A percentile compares a stretch with the other conserved stretches of the same genome.
These are phyloP conservation scores for Hydractinia echinata DNA, from an alignment of 30 jellyfish, hydroid and myxozoan species.

Conservation along the genomic window DNA sequence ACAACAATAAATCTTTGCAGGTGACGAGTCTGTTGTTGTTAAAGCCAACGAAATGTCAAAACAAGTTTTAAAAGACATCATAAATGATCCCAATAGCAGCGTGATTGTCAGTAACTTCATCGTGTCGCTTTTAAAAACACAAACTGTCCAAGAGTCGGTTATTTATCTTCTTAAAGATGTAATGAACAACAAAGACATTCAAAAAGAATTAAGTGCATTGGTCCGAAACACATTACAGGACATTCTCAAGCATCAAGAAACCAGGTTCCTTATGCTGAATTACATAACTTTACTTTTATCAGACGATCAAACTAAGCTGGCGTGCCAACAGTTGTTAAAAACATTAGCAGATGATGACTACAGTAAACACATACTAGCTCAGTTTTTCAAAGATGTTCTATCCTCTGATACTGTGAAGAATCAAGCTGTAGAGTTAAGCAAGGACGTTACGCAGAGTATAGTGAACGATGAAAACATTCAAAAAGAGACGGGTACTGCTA, in stretches of 20 bases:
- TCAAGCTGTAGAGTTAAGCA: conserved; percentile 74
- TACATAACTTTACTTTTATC: conserved; percentile 34
- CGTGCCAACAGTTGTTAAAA: conserved; percentile 51
- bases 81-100: conserved; percentile 53
- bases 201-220: conserved; percentile 21
- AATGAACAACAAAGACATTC: conserved; percentile 38
- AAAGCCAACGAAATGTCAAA: conserved; percentile 71
- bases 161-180: conserved; percentile 21
- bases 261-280: conserved; percentile 35
- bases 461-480: conserved; percentile 61
- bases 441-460: conserved; percentile 56
- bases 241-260: conserved; percentile 29
- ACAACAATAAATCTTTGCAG: conserved; percentile 16
- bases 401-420: conserved; percentile 58
- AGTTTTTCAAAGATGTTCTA: conserved; percentile 48
- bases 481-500: conserved; percentile 67
- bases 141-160: conserved; percentile 21
- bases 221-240: conserved; percentile 27
- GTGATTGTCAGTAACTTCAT: conserved; percentile 46
- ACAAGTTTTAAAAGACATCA: conserved; percentile 48
- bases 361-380: conserved; percentile 47
- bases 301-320: conserved; percentile 40
- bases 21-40: conserved; percentile 72
- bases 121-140: conserved; percentile 32
- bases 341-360: conserved; percentile 42